Evolutionary conservation across 2,888 invertebrate species (phyloP), one percentile per base, ranked within the genome.

Genomic region (Folsomia manolachei): DNA sequence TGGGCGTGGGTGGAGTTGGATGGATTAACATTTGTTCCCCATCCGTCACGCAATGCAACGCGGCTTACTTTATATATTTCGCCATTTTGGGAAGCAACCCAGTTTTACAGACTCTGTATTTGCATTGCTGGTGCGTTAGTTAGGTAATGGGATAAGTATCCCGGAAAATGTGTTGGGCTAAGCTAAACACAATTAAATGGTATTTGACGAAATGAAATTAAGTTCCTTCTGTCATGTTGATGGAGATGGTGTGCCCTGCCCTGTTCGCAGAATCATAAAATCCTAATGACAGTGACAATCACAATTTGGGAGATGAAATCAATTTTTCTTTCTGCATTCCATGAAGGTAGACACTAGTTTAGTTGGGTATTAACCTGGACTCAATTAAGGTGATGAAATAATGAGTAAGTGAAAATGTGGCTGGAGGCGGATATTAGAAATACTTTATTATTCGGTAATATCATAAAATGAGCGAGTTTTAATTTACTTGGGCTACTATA

Each of bases 1-100:
- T 19, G 56, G 56, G 56, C 56, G 56, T 56, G 21, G 56, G 56
- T 56, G 56, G 56, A 56, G 56, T 7, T 56, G 56, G 56, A 56
- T 56, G 56, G 56, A 56, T 56, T 56, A 56, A 56, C 56, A 56
- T 56, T 56, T 56, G 56, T 21, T 56, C 19, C 14, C 39, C 39
- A n/a, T 56, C 56, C 18, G 56, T 56, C 56, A 56, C 56, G 56
- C 56, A 56, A 56, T n/a, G 9, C 18, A 51, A 11, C 9, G 9
- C 51, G 9, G 18, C 18, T 18, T 51, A 51, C 51, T 51, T 51
- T 18, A 11, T 51, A 9, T n/a, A n/a, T 39, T 39, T 39, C 39
- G 14, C 39, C n/a, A n/a, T n/a, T n/a, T 56, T 56, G 7, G 56
- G 56, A 56, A 56, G 7, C 19, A 56, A 14, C 4, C 18, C 56